Percentiles rank a stretch among this genome's conserved stretches.
These are phyloP conservation scores for Sinonovacula constricta DNA, from an alignment of 1,140 invertebrate genomes.

Conservation along the genomic window DNA sequence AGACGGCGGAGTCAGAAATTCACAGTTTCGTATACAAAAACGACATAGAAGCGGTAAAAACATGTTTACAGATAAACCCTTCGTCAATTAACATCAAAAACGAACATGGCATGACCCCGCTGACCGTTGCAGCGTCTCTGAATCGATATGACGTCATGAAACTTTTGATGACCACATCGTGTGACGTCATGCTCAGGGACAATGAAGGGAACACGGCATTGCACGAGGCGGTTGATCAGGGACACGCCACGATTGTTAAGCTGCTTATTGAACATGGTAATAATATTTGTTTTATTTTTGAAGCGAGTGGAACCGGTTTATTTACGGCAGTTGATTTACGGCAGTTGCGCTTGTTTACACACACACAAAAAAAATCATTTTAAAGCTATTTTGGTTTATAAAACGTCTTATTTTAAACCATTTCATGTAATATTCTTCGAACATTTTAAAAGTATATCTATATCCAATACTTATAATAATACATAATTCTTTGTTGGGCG, in stretches of 20 bases:
- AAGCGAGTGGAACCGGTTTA: too few relatives aligned
- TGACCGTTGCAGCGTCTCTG: slow-evolving; percentile 28
- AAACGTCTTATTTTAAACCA: background rate
- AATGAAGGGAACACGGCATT: slow-evolving; percentile 28
- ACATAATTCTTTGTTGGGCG: too few relatives aligned
- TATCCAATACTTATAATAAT: too few relatives aligned
- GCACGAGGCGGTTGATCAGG: slow-evolving; percentile 38
- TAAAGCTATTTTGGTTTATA: background rate
- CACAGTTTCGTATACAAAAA: slow-evolving; percentile 35
- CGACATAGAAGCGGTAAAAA: slow-evolving; percentile 19
- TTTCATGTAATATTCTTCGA: too few relatives aligned
- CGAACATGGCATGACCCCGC: slow-evolving; percentile 19
- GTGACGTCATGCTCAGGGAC: slow-evolving; percentile 41
- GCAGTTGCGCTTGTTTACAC: too few relatives aligned
- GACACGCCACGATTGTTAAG: slow-evolving; percentile 21
- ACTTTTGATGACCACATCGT: slow-evolving; percentile 32
- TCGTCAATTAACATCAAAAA: slow-evolving; percentile 25
- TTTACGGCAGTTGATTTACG: too few relatives aligned
- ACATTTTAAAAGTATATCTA: too few relatives aligned
- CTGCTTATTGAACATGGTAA: slow-evolving; percentile 30
- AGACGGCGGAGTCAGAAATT: background rate
- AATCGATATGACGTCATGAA: slow-evolving; percentile 26
- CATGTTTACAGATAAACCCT: slow-evolving; percentile 2
- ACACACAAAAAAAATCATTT: background rate
- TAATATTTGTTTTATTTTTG: background rate